Base-by-base conservation (phyloP, 2,888 invertebrate genomes). In the Epistrophe eligans region DNA sequence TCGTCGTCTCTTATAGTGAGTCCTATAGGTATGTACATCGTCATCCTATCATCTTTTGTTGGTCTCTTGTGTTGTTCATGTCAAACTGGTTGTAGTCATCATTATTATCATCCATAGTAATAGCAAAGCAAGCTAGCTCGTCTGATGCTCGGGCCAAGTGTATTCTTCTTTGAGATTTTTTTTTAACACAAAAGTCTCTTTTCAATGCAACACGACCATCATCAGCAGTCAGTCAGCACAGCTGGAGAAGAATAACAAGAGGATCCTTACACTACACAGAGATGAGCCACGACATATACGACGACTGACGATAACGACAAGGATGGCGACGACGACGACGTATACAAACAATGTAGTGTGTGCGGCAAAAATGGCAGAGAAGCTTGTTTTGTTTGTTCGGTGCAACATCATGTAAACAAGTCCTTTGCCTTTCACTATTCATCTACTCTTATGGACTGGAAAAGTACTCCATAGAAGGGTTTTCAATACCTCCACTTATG, bases 371-470 rank as follows among this genome's bases (percentile, higher is more conserved):
- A 57, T 45, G 64, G 35, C 57, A 50, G 57, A 57, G 38, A 38
- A 43, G 58, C 15, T 19, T 38, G 43, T 40, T 24, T 19, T 38
- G 43, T 40, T 24, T 38, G 43, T 48, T 35, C 40, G 50, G 40
- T 52, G 35, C 35, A 72, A 55, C 60, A 60, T 40, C 58, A 72
- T 55, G 81, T 77, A 70, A 85, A 81, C 77, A 67, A 52, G 38
- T 76, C 64, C 71, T 76, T 62, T 62, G 19, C 40, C 35, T 66
- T 83, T 24, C 52, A 52, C 81, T 35, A 66, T 71, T 60, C 72
- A 83, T 77, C 66, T 38, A 52, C 43, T 72, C 77, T 58, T 73
- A 72, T 66, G 80, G 48, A 60, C 77, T 77, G 72, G 40, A 76
- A 80, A 80, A 67, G 71, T 66, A 73, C 55, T 62, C 24, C 13